Conservation (phyloP, 1,140 invertebrate genomes). For the Zaprionus tsacasi region DNA sequence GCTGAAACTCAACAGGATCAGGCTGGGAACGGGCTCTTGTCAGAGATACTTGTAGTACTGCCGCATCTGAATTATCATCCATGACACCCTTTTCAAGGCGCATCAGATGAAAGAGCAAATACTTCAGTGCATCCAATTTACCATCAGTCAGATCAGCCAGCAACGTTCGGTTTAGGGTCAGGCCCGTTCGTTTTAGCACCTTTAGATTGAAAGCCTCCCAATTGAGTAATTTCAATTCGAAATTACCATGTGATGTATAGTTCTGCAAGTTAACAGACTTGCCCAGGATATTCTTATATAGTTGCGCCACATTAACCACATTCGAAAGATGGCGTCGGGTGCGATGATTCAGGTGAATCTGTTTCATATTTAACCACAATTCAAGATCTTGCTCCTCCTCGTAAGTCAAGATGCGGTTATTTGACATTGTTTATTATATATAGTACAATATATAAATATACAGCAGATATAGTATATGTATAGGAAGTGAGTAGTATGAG, state of each 20-base stretch:
- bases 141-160: slow-evolving; percentile 87
- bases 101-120: slow-evolving; percentile 85
- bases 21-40: background rate
- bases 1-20: background rate
- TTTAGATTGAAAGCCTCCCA: slow-evolving; percentile 90
- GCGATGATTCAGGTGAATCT: slow-evolving; percentile 80
- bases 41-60: slow-evolving; percentile 38
- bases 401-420: slow-evolving; percentile 26
- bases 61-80: slow-evolving; percentile 19
- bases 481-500: background rate
- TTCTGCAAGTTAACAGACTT: slow-evolving; percentile 90
- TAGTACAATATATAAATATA: background rate
- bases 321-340: slow-evolving; percentile 81
- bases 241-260: slow-evolving; percentile 88
- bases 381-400: slow-evolving; percentile 47
- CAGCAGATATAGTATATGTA: background rate
- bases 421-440: background rate
- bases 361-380: slow-evolving; percentile 89
- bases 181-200: slow-evolving; percentile 87
- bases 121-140: slow-evolving; percentile 87
- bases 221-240: slow-evolving; percentile 88
- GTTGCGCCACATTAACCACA: slow-evolving; percentile 90
- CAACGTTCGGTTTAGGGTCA: slow-evolving; percentile 86
- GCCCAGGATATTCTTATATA: slow-evolving; percentile 88
- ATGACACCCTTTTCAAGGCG: slow-evolving; percentile 60